Percentiles rank a stretch among this genome's conserved stretches.
phyloP scores from a whole-genome alignment of 2,113 vertebrate genomes.

The Hystrix cristata region DNA sequence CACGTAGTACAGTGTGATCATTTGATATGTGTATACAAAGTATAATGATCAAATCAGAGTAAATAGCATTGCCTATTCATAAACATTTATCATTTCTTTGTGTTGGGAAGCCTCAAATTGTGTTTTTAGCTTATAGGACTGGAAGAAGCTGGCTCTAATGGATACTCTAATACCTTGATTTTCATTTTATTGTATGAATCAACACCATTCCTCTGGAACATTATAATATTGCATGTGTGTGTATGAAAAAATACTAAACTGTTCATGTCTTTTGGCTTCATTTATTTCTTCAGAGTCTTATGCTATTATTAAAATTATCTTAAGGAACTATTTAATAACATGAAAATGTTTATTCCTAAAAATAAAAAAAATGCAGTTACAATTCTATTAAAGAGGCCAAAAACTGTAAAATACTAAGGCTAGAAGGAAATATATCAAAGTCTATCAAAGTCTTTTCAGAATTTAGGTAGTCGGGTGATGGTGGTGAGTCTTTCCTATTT shows the following conservation, averaged over 20 bases:
- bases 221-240: not conserved
- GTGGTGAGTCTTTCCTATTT: not conserved
- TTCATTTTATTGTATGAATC: not conserved
- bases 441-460: constrained; percentile 8
- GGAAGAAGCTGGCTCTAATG: not conserved
- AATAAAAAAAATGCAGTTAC: not conserved
- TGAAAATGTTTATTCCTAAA: not conserved
- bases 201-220: not conserved
- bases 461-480: not conserved
- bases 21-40: not conserved
- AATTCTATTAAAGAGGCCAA: not conserved
- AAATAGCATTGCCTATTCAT: not conserved
- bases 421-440: not conserved
- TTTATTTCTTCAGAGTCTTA: not conserved
- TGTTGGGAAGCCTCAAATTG: not conserved
- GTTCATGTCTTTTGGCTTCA: not conserved
- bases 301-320: not conserved
- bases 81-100: not conserved
- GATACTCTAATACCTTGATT: not conserved
- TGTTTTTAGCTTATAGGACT: not conserved
- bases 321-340: not conserved
- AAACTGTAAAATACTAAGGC: not conserved
- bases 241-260: not conserved
- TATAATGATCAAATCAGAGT: not conserved
- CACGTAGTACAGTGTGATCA: too few relatives aligned